Percentiles rank a stretch among this genome's conserved stretches.
Conservation (phyloP, 2,888 invertebrate genomes). For the Conchocele bisecta region DNA sequence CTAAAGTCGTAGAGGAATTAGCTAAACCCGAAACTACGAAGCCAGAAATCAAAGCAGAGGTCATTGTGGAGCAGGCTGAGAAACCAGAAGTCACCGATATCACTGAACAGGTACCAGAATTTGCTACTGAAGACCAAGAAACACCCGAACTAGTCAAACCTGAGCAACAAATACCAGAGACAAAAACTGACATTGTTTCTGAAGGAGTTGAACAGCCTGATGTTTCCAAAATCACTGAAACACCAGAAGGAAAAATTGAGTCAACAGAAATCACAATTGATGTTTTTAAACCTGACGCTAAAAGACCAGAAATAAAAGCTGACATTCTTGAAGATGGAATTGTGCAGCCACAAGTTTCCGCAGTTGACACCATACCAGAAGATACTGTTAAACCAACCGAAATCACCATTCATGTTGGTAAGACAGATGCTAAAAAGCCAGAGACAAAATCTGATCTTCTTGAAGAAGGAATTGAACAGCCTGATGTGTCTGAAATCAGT, state of each 20-base stretch:
- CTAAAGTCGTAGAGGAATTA: constrained; percentile 30
- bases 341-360: constrained; percentile 40
- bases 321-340: constrained; percentile 31
- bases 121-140: constrained; percentile 34
- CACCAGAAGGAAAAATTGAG: constrained; percentile 25
- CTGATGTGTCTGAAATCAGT: constrained; percentile 30
- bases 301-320: constrained; percentile 45
- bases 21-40: constrained; percentile 14
- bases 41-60: constrained; percentile 31
- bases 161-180: constrained; percentile 30
- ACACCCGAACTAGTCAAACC: constrained; percentile 25
- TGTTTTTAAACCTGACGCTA: constrained; percentile 34
- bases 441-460: constrained; percentile 44
- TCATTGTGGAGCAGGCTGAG: constrained; percentile 25
- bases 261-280: constrained; percentile 47
- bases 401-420: constrained; percentile 14
- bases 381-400: constrained; percentile 25
- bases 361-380: constrained; percentile 34
- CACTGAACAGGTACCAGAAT: constrained; percentile 35
- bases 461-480: constrained; percentile 40
- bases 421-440: constrained; percentile 21
- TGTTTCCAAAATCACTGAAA: constrained; percentile 35
- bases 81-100: constrained; percentile 34
- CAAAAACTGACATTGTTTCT: constrained; percentile 35
- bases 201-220: constrained; percentile 41